These are phyloP conservation scores for Spea multiplicata DNA, from an alignment of 2,113 vertebrate genomes.

Conservation along the genomic window DNA sequence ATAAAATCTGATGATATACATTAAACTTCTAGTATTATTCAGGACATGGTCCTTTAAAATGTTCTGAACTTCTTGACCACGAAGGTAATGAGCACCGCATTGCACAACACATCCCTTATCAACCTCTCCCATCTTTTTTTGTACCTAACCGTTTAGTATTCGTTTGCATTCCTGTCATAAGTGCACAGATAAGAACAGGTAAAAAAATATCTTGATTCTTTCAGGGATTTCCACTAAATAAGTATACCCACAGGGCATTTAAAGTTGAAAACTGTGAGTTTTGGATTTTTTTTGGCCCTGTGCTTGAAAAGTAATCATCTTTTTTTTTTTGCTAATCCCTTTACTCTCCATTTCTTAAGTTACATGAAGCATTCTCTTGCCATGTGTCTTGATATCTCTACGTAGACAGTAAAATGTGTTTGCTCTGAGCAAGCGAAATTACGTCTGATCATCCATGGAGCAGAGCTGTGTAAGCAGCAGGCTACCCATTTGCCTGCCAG, in stretches of 20 bases:
- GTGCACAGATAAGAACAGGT: not conserved
- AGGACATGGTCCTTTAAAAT: not conserved
- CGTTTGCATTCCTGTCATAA: not conserved
- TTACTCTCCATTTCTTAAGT: slow-evolving; percentile 25
- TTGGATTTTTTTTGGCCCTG: not conserved
- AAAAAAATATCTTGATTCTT: no score
- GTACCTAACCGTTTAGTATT: not conserved
- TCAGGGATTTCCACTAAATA: no score
- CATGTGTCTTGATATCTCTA: slow-evolving; percentile 40
- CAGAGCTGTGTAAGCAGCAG: slow-evolving; percentile 46
- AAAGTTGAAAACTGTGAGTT: no score
- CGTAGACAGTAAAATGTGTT: slow-evolving; percentile 30
- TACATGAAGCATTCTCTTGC: slow-evolving; percentile 41
- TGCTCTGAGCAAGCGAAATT: slow-evolving; percentile 35
- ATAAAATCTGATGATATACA: no score
- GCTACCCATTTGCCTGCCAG: slow-evolving; percentile 43
- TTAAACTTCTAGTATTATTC: no score
- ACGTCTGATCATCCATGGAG: slow-evolving; percentile 44
- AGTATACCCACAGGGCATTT: no score
- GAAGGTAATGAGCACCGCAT: no score
- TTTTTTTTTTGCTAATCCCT: slow-evolving; percentile 10
- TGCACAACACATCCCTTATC: no score
- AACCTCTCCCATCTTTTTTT: no score
- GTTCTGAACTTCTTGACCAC: not conserved
- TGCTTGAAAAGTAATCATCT: not conserved